Conservation (phyloP, 2,113 vertebrate species). For the Anarhynchus alexandrinus region DNA sequence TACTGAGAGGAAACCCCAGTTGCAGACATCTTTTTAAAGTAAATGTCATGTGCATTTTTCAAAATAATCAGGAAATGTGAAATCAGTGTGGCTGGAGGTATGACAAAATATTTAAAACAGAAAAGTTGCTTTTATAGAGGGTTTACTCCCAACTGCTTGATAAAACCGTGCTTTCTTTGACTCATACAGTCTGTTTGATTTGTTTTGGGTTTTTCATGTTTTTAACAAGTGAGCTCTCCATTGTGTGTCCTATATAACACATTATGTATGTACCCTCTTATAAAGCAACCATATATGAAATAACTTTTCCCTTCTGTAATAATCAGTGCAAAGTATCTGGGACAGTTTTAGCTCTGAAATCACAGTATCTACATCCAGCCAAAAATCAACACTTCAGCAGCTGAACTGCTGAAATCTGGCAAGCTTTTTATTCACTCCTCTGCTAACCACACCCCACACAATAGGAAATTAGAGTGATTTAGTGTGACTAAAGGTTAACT, state of each 20-base stretch:
- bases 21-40: not conserved
- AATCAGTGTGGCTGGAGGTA: not conserved
- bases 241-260: not conserved
- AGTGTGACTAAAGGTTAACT: slow-evolving; percentile 34
- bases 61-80: not conserved
- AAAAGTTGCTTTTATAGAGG: not conserved
- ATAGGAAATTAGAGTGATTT: slow-evolving; percentile 33
- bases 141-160: not conserved
- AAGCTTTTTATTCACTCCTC: not conserved
- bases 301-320: not conserved
- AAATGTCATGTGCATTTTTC: not conserved
- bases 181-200: not conserved
- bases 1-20: not conserved
- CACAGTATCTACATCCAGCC: not conserved
- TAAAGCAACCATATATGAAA: not conserved
- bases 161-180: not conserved
- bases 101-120: not conserved
- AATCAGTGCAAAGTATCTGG: not conserved
- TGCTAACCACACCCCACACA: slow-evolving; percentile 5
- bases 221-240: not conserved
- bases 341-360: not conserved
- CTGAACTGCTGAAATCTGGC: not conserved
- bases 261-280: not conserved
- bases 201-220: not conserved
- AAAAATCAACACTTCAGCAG: not conserved